Percentiles rank a stretch among this genome's conserved stretches.
phyloP scores from a whole-genome alignment of 1,140 invertebrate species.

The Pseudomyrmex dendroicus region DNA sequence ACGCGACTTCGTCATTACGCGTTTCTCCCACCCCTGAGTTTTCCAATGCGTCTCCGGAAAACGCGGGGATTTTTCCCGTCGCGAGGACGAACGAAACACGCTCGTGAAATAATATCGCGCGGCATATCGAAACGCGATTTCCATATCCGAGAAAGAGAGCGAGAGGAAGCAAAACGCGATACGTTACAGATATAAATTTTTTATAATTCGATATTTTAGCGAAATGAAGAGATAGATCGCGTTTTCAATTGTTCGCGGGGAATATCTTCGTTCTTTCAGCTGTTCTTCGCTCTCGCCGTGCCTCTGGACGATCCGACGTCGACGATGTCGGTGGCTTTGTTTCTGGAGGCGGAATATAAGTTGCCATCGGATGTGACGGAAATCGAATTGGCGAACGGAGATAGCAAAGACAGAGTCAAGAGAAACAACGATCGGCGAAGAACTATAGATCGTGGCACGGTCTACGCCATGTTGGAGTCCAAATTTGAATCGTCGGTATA shows the following conservation, averaged over 20 bases:
- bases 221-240: neutral
- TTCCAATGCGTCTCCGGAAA: neutral
- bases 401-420: slow-evolving; percentile 66
- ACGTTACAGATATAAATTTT: neutral
- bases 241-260: neutral
- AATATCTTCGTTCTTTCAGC: slow-evolving; percentile 64
- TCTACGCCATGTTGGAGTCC: slow-evolving; percentile 77
- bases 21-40: slow-evolving; percentile 20
- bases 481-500: slow-evolving; percentile 80
- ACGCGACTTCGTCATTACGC: slow-evolving; percentile 38
- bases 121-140: slow-evolving; percentile 27
- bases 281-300: slow-evolving; percentile 79
- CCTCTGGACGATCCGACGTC: slow-evolving; percentile 78
- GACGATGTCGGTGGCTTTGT: slow-evolving; percentile 79
- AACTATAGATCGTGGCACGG: slow-evolving; percentile 32
- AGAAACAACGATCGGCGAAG: slow-evolving; percentile 73
- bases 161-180: too few species aligned
- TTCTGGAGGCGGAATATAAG: slow-evolving; percentile 81
- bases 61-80: neutral
- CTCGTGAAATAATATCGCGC: slow-evolving; percentile 36
- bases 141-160: neutral
- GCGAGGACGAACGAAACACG: slow-evolving; percentile 2
- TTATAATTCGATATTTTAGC: neutral
- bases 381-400: neutral
- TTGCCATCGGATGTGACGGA: slow-evolving; percentile 70